phyloP scores from a whole-genome alignment of 2,888 invertebrate genomes.

The Tholera decimalis region DNA sequence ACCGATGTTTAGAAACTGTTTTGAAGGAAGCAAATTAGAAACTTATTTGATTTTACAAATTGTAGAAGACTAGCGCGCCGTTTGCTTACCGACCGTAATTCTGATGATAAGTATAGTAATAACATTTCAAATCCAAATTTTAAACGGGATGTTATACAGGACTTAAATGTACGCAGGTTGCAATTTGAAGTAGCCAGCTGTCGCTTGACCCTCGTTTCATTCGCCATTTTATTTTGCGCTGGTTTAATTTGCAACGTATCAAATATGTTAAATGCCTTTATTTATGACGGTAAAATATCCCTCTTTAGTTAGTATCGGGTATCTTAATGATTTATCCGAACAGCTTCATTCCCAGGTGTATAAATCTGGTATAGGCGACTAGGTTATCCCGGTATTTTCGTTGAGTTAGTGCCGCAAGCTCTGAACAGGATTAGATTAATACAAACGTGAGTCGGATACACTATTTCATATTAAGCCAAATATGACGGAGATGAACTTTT shows the following conservation, averaged over 20 bases:
- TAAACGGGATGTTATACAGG: too few species aligned
- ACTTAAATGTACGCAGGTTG: conserved; percentile 33
- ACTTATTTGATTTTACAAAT: conserved; percentile 19
- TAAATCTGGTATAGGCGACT: conserved; percentile 34
- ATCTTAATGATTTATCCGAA: conserved; percentile 59
- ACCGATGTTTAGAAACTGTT: conserved; percentile 12
- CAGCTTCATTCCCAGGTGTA: conserved; percentile 65
- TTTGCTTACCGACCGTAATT: not conserved
- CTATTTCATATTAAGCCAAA: conserved; percentile 72
- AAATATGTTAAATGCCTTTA: conserved; percentile 41
- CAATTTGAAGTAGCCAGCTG: conserved; percentile 31
- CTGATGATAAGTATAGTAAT: not conserved
- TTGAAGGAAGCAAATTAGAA: conserved; percentile 10
- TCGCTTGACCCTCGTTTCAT: conserved; percentile 40
- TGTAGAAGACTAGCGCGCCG: not conserved
- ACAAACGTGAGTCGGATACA: conserved; percentile 67
- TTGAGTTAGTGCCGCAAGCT: conserved; percentile 73
- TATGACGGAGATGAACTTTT: conserved; percentile 57
- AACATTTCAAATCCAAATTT: not conserved
- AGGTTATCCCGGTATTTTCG: conserved; percentile 73
- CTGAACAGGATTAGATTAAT: conserved; percentile 75
- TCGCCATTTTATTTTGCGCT: conserved; percentile 35
- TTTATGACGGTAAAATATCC: conserved; percentile 38
- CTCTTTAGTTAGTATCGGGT: conserved; percentile 32
- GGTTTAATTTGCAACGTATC: conserved; percentile 40